These are phyloP conservation scores for Athripsodes cinereus DNA, from an alignment of 2,888 invertebrate genomes.

Conservation along the genomic window DNA sequence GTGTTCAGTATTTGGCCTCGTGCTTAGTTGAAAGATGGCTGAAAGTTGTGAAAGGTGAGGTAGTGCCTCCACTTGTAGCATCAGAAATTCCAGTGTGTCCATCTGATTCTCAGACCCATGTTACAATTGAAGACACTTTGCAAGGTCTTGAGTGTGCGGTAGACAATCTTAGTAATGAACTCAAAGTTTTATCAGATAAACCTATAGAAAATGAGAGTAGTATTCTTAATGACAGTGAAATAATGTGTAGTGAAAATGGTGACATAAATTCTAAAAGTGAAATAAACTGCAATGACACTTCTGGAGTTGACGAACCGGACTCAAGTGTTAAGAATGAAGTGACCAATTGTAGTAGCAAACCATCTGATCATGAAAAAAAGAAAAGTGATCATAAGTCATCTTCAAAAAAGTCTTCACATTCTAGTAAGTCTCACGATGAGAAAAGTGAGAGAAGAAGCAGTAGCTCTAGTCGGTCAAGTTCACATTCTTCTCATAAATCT, in stretches of 20 bases:
- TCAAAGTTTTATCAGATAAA: conserved; percentile 2
- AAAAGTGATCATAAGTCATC: conserved; percentile 22
- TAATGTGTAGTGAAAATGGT: conserved; percentile 31
- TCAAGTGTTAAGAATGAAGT: conserved; percentile 29
- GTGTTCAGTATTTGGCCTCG: conserved; percentile 69
- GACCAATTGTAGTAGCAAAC: conserved; percentile 29
- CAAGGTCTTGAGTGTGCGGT: conserved; percentile 3
- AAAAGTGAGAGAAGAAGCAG: conserved; percentile 37
- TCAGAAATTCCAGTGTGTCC: conserved; percentile 36
- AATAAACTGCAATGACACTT: conserved; percentile 35
- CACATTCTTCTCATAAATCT: conserved; percentile 23
- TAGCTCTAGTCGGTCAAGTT: conserved; percentile 32
- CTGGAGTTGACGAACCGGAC: conserved; percentile 22
- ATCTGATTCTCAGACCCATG: neutral
- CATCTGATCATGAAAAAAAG: conserved; percentile 30
- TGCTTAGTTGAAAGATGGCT: conserved; percentile 87
- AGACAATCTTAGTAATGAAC: conserved; percentile 2
- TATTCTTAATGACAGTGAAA: conserved; percentile 13
- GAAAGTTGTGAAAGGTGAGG: conserved; percentile 77
- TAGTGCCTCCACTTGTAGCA: conserved; percentile 42
- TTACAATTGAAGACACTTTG: neutral
- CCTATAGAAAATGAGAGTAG: neutral
- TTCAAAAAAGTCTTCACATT: conserved; percentile 32
- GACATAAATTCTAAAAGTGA: conserved; percentile 41
- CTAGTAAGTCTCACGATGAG: conserved; percentile 35